Conservation (phyloP, 2,113 vertebrate species). For the Neodon shergylaensis region DNA sequence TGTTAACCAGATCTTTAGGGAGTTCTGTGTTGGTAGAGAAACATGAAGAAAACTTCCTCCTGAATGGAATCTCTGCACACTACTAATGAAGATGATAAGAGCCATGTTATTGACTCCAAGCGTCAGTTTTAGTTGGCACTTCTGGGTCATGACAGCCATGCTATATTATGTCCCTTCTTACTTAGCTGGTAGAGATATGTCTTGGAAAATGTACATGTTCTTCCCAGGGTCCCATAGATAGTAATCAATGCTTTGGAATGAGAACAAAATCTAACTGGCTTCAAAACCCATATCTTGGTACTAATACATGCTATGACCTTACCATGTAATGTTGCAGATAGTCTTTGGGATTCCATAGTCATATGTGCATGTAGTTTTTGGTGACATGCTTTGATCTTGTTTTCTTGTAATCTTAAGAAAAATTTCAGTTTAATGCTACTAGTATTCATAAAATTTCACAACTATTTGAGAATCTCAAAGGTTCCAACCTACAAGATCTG, state of each 20-base stretch:
- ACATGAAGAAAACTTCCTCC: slow-evolving; percentile 48
- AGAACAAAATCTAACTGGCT: background rate
- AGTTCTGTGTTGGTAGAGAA: slow-evolving; percentile 57
- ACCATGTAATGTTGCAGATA: background rate
- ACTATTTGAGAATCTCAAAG: background rate
- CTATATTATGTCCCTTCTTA: background rate
- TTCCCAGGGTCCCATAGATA: background rate
- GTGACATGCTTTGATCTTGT: background rate
- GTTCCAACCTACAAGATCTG: background rate
- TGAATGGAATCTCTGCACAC: slow-evolving; percentile 14
- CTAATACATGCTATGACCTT: background rate
- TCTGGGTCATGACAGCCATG: background rate
- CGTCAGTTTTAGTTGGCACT: background rate
- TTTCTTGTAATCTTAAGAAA: background rate
- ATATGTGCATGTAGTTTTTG: background rate
- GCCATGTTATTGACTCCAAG: background rate
- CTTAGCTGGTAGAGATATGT: background rate
- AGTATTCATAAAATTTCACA: background rate
- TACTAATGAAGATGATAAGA: slow-evolving; percentile 47
- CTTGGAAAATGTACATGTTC: background rate
- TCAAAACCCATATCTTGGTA: background rate
- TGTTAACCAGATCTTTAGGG: slow-evolving; percentile 41
- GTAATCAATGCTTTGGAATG: background rate
- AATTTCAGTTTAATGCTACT: background rate
- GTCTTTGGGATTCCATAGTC: background rate